Conservation (phyloP, 2,113 vertebrate species). For the Varanus salvator region DNA sequence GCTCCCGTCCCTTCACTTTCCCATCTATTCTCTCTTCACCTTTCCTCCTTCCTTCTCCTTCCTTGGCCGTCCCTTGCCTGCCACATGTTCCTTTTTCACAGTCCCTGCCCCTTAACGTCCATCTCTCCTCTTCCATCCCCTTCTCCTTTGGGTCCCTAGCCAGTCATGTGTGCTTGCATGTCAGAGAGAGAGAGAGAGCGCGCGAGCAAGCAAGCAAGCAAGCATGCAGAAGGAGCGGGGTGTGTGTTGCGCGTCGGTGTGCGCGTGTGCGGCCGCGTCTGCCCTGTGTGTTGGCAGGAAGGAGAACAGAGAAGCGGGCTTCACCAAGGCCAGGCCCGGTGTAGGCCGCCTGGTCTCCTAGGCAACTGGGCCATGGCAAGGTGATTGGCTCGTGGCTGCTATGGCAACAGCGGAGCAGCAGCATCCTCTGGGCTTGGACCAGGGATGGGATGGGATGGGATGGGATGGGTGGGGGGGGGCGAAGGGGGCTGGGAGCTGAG, state of each 20-base stretch:
- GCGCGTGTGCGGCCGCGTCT: neutral
- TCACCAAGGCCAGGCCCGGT: slow-evolving; percentile 35
- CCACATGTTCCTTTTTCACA: neutral
- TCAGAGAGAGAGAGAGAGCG: neutral
- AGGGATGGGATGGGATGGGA: neutral
- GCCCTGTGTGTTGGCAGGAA: neutral
- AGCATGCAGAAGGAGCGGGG: too few relatives aligned
- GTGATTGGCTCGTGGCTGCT: slow-evolving; percentile 68
- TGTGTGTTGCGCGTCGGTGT: neutral
- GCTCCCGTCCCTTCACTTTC: neutral
- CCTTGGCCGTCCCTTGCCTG: too few relatives aligned
- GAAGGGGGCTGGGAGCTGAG: neutral
- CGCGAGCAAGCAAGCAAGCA: too few relatives aligned
- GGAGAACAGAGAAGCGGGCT: neutral
- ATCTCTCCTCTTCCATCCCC: neutral
- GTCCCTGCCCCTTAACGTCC: neutral
- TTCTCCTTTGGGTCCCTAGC: too few relatives aligned
- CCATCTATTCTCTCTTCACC: neutral
- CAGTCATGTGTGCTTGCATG: too few relatives aligned
- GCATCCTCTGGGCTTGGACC: slow-evolving; percentile 45
- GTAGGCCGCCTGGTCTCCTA: slow-evolving; percentile 68
- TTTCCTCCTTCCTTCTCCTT: neutral
- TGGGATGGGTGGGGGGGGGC: neutral
- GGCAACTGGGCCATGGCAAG: slow-evolving; percentile 64
- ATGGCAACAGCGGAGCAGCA: slow-evolving; percentile 67